phyloP scores from a whole-genome alignment of 2,113 vertebrate species.

The Emydocephalus ijimae region DNA sequence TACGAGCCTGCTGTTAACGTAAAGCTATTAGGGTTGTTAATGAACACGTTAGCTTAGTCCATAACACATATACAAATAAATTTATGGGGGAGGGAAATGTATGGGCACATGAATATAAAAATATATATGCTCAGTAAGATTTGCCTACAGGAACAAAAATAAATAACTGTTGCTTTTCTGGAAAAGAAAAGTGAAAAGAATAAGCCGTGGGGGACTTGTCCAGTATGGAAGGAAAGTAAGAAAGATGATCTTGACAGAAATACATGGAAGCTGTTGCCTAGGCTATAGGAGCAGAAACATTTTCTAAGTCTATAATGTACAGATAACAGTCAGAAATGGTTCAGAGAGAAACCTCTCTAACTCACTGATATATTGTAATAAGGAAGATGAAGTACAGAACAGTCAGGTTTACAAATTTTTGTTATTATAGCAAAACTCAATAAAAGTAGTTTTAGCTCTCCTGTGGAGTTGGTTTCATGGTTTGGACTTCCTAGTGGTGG shows the following conservation, averaged over 20 bases:
- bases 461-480: not conserved
- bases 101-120: not conserved
- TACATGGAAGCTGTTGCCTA: not conserved
- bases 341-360: not conserved
- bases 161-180: not conserved
- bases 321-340: not conserved
- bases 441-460: not conserved
- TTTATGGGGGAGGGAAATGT: not conserved
- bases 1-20: too few species aligned
- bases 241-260: not conserved
- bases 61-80: too few species aligned
- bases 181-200: not conserved
- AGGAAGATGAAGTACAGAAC: not conserved
- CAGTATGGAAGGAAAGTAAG: not conserved
- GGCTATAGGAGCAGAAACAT: not conserved
- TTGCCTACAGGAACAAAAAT: not conserved
- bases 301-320: not conserved
- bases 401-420: not conserved
- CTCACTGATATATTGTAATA: not conserved
- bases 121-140: not conserved
- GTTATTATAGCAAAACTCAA: not conserved
- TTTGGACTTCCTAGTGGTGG: not conserved
- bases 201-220: not conserved
- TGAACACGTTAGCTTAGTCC: too few species aligned
- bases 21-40: too few species aligned